Conservation (phyloP, 2,113 vertebrate genomes). For the Myiozetetes cayanensis region DNA sequence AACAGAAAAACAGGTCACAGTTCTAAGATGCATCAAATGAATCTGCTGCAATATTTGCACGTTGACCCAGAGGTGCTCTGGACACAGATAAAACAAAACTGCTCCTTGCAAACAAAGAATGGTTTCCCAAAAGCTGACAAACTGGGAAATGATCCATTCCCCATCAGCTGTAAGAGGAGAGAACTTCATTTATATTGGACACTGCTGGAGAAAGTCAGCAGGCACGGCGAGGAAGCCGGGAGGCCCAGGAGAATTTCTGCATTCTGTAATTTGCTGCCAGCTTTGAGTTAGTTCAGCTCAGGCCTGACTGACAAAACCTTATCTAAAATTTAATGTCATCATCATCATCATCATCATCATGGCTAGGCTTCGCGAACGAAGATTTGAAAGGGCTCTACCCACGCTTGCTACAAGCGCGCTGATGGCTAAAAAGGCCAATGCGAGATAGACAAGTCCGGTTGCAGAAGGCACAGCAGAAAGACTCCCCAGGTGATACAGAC, state of each 20-base stretch:
- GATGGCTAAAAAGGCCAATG: too few relatives aligned
- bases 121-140: slow-evolving; percentile 10
- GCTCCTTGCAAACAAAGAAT: slow-evolving; percentile 25
- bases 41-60: slow-evolving; percentile 29
- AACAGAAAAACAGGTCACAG: neutral
- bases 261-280: neutral
- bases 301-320: slow-evolving; percentile 17
- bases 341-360: too few relatives aligned
- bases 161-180: slow-evolving; percentile 38
- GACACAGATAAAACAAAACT: slow-evolving; percentile 42
- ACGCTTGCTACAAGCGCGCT: too few relatives aligned
- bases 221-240: neutral
- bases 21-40: neutral
- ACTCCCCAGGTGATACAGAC: too few relatives aligned
- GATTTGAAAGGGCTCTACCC: too few relatives aligned
- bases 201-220: neutral
- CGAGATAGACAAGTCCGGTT: too few relatives aligned
- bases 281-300: neutral
- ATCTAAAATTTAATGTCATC: neutral
- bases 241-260: neutral
- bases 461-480: too few relatives aligned
- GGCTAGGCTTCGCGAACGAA: too few relatives aligned
- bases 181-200: slow-evolving; percentile 2
- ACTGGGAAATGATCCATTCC: slow-evolving; percentile 18
- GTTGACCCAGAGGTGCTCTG: slow-evolving; percentile 14